phyloP scores from a whole-genome alignment of 2,797 vertebrate species.

The Echeneis naucrates region DNA sequence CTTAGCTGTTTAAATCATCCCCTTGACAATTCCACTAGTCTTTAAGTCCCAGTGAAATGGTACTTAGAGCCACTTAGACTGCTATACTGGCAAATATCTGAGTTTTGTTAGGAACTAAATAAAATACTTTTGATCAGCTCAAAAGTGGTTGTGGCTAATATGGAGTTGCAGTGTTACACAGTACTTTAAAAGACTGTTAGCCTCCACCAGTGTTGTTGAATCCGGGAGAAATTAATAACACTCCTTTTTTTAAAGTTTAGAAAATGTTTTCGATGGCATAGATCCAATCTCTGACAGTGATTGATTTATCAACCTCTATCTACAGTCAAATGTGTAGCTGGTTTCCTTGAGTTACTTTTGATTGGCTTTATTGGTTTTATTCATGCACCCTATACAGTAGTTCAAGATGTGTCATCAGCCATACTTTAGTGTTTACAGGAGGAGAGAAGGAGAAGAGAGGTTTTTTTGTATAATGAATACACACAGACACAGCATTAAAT shows the following conservation, averaged over 20 bases:
- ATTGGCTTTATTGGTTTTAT: background rate
- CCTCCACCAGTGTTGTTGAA: background rate
- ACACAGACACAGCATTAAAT: background rate
- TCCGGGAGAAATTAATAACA: background rate
- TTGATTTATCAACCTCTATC: too few species aligned
- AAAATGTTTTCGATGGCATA: background rate
- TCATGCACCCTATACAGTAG: rapidly evolving
- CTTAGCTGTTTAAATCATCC: background rate
- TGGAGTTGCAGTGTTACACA: background rate
- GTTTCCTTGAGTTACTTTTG: background rate
- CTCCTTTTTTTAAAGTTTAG: too few species aligned
- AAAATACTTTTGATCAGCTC: slow-evolving; percentile 1
- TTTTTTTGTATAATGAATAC: background rate
- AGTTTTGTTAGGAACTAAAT: background rate
- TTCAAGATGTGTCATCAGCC: background rate
- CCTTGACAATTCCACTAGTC: background rate
- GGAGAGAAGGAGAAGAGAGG: background rate
- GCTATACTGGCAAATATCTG: background rate
- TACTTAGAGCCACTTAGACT: background rate
- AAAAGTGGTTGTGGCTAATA: background rate
- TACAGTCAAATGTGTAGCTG: background rate
- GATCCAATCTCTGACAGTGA: background rate
- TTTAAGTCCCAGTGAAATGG: background rate
- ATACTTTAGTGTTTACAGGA: background rate
- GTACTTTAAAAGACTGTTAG: background rate